phyloP scores from a whole-genome alignment of 2,888 invertebrate species.

The Nebria salina region DNA sequence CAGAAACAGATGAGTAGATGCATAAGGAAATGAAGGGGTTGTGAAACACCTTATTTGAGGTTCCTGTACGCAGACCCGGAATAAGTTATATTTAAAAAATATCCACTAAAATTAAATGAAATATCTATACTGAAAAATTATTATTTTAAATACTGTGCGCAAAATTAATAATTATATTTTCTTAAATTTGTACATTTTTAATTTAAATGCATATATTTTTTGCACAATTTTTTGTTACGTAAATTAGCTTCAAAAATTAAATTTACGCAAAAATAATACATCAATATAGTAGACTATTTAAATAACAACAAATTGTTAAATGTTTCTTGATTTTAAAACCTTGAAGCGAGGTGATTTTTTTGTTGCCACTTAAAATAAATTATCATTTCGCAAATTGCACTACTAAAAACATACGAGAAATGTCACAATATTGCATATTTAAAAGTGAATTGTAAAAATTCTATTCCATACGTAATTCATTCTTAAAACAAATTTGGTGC shows the following conservation, averaged over 20 bases:
- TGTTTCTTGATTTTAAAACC: not conserved
- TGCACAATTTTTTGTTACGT: too few relatives aligned
- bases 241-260: too few relatives aligned
- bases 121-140: too few relatives aligned
- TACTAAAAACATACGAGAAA: not conserved
- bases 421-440: not conserved
- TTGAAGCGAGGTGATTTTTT: not conserved
- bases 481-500: not conserved
- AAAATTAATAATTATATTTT: too few relatives aligned
- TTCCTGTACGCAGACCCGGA: conserved; percentile 21
- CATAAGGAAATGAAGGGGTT: conserved; percentile 40
- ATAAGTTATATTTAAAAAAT: too few relatives aligned
- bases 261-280: too few relatives aligned
- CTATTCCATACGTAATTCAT: not conserved
- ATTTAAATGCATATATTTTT: too few relatives aligned
- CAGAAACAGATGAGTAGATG: conserved; percentile 34
- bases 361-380: not conserved
- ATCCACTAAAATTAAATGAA: not conserved
- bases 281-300: not conserved
- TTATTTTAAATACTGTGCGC: too few relatives aligned
- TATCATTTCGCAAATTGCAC: not conserved
- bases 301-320: not conserved
- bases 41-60: conserved; percentile 37
- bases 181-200: too few relatives aligned
- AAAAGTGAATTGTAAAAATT: not conserved